A percentile compares a stretch with the other conserved stretches of the same genome.
Conservation (phyloP, 2,113 vertebrate species). For the Gadus chalcogrammus region DNA sequence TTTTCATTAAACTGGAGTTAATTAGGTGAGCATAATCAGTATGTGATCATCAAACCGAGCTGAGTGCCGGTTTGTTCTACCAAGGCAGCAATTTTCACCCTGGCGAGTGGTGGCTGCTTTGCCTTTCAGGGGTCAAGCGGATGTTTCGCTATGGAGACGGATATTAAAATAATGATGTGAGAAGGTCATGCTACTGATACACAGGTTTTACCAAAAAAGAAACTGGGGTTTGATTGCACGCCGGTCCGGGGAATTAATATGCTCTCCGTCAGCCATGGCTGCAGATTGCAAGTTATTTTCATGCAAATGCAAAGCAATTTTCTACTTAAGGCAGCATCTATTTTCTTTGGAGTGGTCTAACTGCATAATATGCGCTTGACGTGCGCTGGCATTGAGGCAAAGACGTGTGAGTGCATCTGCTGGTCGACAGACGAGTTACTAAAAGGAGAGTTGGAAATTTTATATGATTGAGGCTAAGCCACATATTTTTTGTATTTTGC, state of each 20-base stretch:
- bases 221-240: constrained; percentile 57
- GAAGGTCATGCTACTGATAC: constrained; percentile 50
- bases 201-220: constrained; percentile 44
- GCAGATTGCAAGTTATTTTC: constrained; percentile 73
- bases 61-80: constrained; percentile 47
- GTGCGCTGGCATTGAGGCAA: constrained; percentile 41
- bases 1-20: constrained; percentile 53
- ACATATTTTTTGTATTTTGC: too few species aligned
- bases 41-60: constrained; percentile 53
- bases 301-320: constrained; percentile 73
- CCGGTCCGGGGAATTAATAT: constrained; percentile 60
- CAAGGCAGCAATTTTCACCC: constrained; percentile 50
- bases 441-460: constrained; percentile 39
- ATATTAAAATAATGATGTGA: constrained; percentile 63
- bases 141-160: constrained; percentile 53
- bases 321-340: constrained; percentile 67
- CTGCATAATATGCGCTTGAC: constrained; percentile 3
- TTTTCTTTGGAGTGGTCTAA: constrained; percentile 60
- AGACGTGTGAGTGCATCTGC: constrained; percentile 71
- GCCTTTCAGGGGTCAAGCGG: constrained; percentile 43
- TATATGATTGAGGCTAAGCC: constrained; percentile 14
- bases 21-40: constrained; percentile 60
- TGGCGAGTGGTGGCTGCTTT: constrained; percentile 10
- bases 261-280: constrained; percentile 51
- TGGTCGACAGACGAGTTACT: constrained; percentile 40